Conservation (phyloP, 2,888 invertebrate species). For the Pecten maximus region DNA sequence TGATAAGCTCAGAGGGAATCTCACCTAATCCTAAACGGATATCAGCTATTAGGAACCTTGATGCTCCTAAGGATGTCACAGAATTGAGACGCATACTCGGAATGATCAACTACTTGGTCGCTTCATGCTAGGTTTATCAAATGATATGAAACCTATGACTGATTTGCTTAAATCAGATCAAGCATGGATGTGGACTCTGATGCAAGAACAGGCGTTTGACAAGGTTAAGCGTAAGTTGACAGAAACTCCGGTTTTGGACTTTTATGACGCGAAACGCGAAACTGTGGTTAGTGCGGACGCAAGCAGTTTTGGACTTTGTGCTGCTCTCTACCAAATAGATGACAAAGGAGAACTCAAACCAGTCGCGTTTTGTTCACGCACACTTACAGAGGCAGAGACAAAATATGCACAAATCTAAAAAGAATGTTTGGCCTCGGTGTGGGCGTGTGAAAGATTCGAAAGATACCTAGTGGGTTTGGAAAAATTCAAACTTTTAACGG, state of each 20-base stretch:
- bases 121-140: constrained; percentile 56
- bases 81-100: constrained; percentile 55
- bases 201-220: neutral
- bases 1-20: constrained; percentile 51
- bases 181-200: constrained; percentile 38
- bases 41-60: constrained; percentile 42
- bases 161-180: constrained; percentile 52
- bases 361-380: too few relatives aligned
- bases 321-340: too few relatives aligned
- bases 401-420: too few relatives aligned
- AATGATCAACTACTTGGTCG: constrained; percentile 60
- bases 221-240: neutral
- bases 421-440: too few relatives aligned
- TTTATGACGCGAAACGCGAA: neutral
- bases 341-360: too few relatives aligned
- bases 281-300: too few relatives aligned
- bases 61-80: constrained; percentile 52
- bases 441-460: too few relatives aligned
- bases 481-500: too few relatives aligned
- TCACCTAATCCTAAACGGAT: constrained; percentile 50
- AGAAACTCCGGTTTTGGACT: neutral
- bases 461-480: too few relatives aligned
- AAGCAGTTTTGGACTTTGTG: too few relatives aligned
- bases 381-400: too few relatives aligned
- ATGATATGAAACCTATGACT: constrained; percentile 56